Base-by-base conservation (phyloP, 2,113 vertebrate species). In the Mesitornis unicolor region DNA sequence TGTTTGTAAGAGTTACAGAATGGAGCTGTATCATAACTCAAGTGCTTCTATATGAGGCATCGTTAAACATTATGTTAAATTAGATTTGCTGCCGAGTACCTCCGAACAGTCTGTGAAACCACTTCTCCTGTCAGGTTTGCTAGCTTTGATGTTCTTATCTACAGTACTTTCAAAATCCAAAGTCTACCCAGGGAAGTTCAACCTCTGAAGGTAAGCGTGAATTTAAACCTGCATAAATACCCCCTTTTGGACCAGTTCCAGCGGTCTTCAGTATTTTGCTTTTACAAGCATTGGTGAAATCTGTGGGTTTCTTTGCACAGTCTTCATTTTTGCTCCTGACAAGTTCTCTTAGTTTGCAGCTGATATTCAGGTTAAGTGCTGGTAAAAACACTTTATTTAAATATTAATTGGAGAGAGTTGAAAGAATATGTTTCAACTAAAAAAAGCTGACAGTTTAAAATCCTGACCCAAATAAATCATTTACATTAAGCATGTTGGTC, bases 81-180 rank as follows among this genome's bases (percentile, higher is more conserved):
- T 47, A 84, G 22, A 31, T 84, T 95, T 74, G 60, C 38, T 95
- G 86, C 28, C 1, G 4, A 68, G 51, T 81, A 67, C 51, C 26
- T 89, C 86, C 67, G 68, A 40, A 29, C 10, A 50, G 61, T 43
- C 77, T 57, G 65, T 69, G 87, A 89, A 94, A 78, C 13, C 3
- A 84, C 73, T 75, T 78, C 64, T 84, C 59, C 67, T 83, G 28
- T 65, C 47, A 87, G 36, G 70, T 87, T 87, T 91, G 18, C 36
- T 69, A 82, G 16, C 87, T 95, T 95, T 95, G 84, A 93, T 91
- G 47, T 95, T 73, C 45, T 73, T 96, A 93, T 91, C 87, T 87
- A 43, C 26, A 67, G 61, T 7, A 61, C 42, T 80, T 95, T 73
- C 53, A 81, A 79, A 93, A 70, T 57, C 24, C 47, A 70, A 84